These are phyloP conservation scores for Globodera ellingtonae DNA, from an alignment of 1,140 invertebrate genomes.

Conservation along the genomic window DNA sequence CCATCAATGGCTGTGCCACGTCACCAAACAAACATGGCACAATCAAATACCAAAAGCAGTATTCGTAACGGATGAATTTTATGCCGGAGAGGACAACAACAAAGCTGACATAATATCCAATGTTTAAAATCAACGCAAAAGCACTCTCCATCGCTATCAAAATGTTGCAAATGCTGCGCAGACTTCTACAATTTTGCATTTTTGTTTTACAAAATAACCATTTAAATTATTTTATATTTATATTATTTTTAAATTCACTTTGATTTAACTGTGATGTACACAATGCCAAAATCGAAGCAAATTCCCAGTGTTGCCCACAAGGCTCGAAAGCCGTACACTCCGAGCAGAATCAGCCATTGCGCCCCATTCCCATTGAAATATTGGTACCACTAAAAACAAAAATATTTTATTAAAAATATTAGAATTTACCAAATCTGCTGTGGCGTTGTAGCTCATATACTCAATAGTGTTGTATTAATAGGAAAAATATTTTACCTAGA, in stretches of 20 bases:
- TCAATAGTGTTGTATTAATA: too few species aligned
- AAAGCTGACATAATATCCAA: background rate
- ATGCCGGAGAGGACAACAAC: background rate
- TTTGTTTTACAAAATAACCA: background rate
- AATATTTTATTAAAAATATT: background rate
- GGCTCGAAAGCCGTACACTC: background rate
- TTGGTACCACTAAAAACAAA: conserved; percentile 11
- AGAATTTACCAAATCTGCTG: background rate
- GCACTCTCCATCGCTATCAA: conserved; percentile 2
- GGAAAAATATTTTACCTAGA: too few species aligned
- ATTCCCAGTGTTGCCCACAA: background rate
- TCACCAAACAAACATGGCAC: background rate
- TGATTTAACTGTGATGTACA: background rate
- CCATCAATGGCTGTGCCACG: background rate
- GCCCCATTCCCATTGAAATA: background rate
- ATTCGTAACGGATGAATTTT: background rate
- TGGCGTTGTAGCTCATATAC: too few species aligned
- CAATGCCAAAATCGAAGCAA: background rate
- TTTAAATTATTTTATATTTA: background rate
- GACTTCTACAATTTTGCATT: background rate
- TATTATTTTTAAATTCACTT: background rate
- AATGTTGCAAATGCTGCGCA: conserved; percentile 2
- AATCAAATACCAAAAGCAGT: background rate
- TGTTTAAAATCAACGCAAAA: background rate
- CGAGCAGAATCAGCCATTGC: background rate